Evolutionary conservation across 1,140 invertebrate species (phyloP).

Genomic region (Bombus turneri): DNA sequence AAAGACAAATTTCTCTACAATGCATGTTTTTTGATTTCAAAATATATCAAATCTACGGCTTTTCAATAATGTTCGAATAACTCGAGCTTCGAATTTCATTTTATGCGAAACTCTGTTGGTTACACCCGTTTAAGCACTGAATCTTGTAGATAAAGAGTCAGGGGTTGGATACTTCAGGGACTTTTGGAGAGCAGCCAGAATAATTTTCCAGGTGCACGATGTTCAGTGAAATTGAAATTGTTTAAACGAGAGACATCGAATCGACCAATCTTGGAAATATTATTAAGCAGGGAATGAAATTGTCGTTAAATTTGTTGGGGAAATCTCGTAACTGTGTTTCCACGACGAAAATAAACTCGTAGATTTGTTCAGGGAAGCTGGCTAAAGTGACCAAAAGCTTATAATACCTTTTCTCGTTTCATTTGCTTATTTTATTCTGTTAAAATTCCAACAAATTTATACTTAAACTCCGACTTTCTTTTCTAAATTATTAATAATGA

Average conservation of each 20-base stretch:
- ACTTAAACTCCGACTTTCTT: background rate
- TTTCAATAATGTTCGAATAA: background rate
- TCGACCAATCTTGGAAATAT: background rate
- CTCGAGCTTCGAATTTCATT: background rate
- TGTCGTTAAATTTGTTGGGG: constrained; percentile 4
- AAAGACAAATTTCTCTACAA: no score
- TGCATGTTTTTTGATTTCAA: no score
- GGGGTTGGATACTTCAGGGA: no score
- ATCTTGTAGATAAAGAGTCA: background rate
- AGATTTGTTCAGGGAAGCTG: no score
- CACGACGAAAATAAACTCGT: background rate
- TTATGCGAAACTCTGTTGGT: background rate
- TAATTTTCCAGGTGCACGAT: background rate
- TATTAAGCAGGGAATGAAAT: background rate
- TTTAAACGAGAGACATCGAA: background rate
- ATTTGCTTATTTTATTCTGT: background rate
- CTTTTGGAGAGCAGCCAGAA: constrained; percentile 1
- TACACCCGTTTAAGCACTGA: background rate
- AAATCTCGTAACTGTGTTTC: background rate
- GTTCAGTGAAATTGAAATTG: constrained; percentile 7
- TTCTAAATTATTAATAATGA: background rate
- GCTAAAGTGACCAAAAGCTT: background rate
- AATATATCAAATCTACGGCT: background rate
- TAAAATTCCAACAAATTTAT: background rate
- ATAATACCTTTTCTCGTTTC: background rate